phyloP scores from a whole-genome alignment of 2,797 vertebrate species.

The Tachyglossus aculeatus region DNA sequence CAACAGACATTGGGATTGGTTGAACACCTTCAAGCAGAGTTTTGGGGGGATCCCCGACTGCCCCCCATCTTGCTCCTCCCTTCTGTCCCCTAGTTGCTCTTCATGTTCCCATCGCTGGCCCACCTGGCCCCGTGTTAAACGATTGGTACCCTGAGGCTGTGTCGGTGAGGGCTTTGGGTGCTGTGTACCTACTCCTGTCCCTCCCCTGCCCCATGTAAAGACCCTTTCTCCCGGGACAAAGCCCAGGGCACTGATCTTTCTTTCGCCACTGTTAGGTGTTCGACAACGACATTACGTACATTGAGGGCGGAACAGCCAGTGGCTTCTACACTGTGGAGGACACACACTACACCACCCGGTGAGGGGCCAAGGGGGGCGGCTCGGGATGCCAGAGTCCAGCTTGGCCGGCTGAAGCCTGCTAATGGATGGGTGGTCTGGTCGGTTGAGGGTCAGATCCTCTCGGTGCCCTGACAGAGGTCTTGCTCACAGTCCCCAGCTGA shows the following conservation, averaged over 20 bases:
- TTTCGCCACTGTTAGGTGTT: constrained; percentile 81
- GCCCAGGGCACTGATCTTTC: background rate
- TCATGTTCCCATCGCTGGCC: background rate
- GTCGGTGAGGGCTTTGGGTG: no score
- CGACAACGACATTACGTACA: constrained; percentile 93
- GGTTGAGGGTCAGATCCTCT: background rate
- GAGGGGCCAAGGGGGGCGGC: background rate
- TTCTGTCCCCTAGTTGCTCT: background rate
- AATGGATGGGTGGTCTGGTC: no score
- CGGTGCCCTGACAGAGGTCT: background rate
- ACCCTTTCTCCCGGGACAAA: background rate
- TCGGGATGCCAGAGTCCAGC: no score
- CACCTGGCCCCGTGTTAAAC: no score
- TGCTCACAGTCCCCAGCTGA: background rate
- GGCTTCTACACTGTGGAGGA: constrained; percentile 98
- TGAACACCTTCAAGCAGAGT: no score
- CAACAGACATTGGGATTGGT: no score
- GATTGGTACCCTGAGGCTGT: no score
- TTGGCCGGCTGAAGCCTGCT: accelerated
- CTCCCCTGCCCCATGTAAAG: background rate
- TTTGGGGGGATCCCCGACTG: accelerated
- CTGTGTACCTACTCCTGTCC: no score
- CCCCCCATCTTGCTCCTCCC: background rate
- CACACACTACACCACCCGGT: constrained; percentile 85
- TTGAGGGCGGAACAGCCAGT: constrained; percentile 93